phyloP scores from a whole-genome alignment of 2,888 invertebrate genomes.

The Cheilosia impressa region DNA sequence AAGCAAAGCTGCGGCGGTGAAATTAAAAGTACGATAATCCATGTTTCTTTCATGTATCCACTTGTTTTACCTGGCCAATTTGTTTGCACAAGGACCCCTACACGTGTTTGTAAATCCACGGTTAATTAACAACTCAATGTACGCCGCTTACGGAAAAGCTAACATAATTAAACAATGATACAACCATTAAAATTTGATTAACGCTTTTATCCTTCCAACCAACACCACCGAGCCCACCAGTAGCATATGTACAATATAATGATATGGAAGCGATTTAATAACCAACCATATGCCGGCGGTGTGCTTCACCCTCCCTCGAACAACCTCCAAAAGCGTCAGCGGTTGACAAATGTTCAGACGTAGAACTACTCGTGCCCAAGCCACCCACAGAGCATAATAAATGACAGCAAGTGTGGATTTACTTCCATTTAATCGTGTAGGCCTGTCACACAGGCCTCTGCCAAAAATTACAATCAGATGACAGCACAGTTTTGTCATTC shows the following conservation, averaged over 20 bases:
- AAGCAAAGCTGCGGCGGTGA: too few relatives aligned
- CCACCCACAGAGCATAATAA: conserved; percentile 42
- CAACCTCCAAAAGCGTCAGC: conserved; percentile 8
- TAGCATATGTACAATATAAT: conserved; percentile 48
- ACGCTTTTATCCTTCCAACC: conserved; percentile 41
- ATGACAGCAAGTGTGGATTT: conserved; percentile 68
- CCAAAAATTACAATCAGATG: conserved; percentile 55
- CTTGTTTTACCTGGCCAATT: conserved; percentile 11
- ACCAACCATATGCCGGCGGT: conserved; percentile 32
- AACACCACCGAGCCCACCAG: conserved; percentile 12
- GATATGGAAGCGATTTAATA: conserved; percentile 54
- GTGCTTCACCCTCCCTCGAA: conserved; percentile 1
- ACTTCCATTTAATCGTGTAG: conserved; percentile 61
- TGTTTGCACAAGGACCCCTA: conserved; percentile 6
- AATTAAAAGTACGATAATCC: too few relatives aligned
- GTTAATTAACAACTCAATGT: conserved; percentile 73
- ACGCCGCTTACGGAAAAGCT: conserved; percentile 62
- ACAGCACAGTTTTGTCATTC: conserved; percentile 51
- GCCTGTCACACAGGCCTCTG: conserved; percentile 40
- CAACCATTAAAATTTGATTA: conserved; percentile 74
- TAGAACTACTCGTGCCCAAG: conserved; percentile 8
- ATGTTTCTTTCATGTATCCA: not conserved
- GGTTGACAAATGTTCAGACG: conserved; percentile 57
- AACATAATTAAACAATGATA: conserved; percentile 74
- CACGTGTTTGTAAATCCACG: conserved; percentile 40